Evolutionary conservation across 2,888 invertebrate genomes (phyloP), one percentile per base, ranked within the genome.

Genomic region (Luffia ferchaultella): DNA sequence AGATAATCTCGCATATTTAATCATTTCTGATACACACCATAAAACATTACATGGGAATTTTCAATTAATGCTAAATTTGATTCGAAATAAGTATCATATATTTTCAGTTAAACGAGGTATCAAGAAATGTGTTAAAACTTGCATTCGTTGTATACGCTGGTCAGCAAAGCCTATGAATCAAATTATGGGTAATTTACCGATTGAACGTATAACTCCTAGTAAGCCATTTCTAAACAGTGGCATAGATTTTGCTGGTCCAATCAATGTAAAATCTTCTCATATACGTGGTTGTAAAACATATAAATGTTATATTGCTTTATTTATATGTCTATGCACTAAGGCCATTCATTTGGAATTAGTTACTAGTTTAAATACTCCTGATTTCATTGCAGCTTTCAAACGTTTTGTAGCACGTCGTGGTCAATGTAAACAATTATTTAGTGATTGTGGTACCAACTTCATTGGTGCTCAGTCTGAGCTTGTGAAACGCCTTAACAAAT

Each of bases 391-490:
- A 1, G 57, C 56, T 0, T 57, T 57, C 16, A 45, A 50, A 49
- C 45, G 58, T 30, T 57, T 58, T 50, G 50, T 50, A 1, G 41
- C 58, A 1, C 48, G 58, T 16, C 48, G 55, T 49, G 58, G 58
- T 16, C 48, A 40, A 16, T 55, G 54, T 40, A 18, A 19, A 1
- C 48, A 54, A 42, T 40, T 58, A 7, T 58, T 53, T 52, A 55
- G 57, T 50, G 58, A 58, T 48, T 53, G 53, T 46, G 58, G 57
- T 2, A 42, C 52, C 1, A 59, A 55, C 19, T 57, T 57, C 20
- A 48, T 48, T 20, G 5, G 12, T 45, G n/a, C 49, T 16, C 19
- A 45, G 42, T 62, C 53, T 59, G 58, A 60, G 53, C 56, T 56
- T 15, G 3, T 62, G 30, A 54, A 42, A n/a, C 42, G n/a, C n/a